Base-by-base conservation (phyloP, 2,888 invertebrate genomes). In the Drosophila kambysellisi region DNA sequence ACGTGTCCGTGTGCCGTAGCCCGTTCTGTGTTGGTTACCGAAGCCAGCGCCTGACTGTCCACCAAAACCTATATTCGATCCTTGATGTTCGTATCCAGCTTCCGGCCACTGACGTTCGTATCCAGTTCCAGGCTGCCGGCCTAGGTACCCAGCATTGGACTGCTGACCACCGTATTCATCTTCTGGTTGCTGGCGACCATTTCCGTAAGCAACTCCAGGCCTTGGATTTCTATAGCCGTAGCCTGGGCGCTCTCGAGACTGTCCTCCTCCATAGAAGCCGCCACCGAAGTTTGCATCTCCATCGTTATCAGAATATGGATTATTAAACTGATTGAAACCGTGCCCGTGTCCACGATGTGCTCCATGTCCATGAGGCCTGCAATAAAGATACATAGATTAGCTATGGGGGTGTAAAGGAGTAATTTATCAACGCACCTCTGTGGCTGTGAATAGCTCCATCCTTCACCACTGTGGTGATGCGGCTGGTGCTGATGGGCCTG, bases 401-500 rank as follows among this genome's bases (percentile, higher is more conserved):
- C 37, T 12, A 46, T 20, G 20, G 2, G 7, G 2, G 8, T 39
- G 8, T 39, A 12, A 41, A 5, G 20, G 7, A 41, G 9, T 20
- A 15, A 20, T 11, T 30, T 9, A 0, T 32, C 0, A n/a, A 58
- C 61, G n/a, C 15, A 81, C 81, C 65, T 60, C 9, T 56, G 32
- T 0, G 54, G 25, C 39, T 80, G 71, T 17, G 52, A 15, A 33
- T 56, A n/a, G 11, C 25, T n/a, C 48, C 65, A 58, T 8, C 51
- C 58, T 7, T 62, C 60, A 15, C 60, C 69, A 8, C 29, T 46
- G 15, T 84, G 54, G 32, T 58, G 62, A 79, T 84, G 48, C 4
- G 62, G 50, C 2, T 70, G 70, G n/a, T 70, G 58, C 0, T 70
- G 70, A 29, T 62, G 59, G 46, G 89, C 75, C 3, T 53, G 43